phyloP scores from a whole-genome alignment of 2,113 vertebrate genomes.

The Rhinolophus ferrumequinum region DNA sequence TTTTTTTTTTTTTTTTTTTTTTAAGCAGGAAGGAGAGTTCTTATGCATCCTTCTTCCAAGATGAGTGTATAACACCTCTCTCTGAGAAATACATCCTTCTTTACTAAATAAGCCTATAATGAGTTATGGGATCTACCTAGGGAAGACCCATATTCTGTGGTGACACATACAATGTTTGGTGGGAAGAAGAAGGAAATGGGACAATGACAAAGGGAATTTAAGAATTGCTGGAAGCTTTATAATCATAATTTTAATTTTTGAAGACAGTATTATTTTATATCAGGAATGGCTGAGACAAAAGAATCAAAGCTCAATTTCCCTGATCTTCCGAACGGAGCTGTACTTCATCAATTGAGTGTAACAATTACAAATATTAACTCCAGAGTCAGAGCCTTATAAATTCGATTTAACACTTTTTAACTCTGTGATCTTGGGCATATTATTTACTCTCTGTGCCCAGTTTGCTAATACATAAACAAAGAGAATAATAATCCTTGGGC shows the following conservation, averaged over 20 bases:
- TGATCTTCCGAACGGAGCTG: background rate
- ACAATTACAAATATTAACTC: background rate
- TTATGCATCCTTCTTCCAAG: background rate
- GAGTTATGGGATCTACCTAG: background rate
- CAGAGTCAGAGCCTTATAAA: background rate
- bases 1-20: no score
- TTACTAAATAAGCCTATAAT: background rate
- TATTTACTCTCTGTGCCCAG: background rate
- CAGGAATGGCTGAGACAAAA: background rate
- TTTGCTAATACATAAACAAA: background rate
- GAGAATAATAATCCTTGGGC: background rate
- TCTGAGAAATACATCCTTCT: background rate
- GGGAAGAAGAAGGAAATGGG: background rate
- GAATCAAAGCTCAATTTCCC: background rate
- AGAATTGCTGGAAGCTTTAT: background rate
- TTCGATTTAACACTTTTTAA: background rate
- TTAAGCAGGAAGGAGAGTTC: rapidly evolving
- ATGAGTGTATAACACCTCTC: background rate
- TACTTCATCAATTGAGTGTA: background rate
- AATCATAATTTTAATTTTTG: background rate
- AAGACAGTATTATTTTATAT: background rate
- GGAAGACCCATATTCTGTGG: background rate
- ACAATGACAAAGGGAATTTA: background rate
- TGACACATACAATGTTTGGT: background rate
- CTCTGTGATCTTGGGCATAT: background rate